Conservation (phyloP, 2,888 invertebrate species). For the Stenodera caucasica region DNA sequence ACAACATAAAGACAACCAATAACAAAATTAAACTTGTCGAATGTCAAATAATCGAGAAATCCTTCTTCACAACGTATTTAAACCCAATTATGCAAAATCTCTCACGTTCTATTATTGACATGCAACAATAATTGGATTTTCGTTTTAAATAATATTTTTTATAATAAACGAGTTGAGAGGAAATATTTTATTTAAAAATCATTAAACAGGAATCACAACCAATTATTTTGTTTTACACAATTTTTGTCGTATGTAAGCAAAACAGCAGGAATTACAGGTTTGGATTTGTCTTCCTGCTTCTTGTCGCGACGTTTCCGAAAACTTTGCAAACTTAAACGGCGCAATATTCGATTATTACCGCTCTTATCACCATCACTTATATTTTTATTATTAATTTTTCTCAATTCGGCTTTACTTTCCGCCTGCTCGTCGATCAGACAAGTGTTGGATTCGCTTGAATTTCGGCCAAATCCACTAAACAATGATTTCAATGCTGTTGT, state of each 20-base stretch:
- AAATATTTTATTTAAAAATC: too few relatives aligned
- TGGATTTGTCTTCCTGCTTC: conserved; percentile 37
- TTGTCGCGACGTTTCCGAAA: conserved; percentile 37
- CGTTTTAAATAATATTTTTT: too few relatives aligned
- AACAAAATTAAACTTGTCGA: conserved; percentile 2
- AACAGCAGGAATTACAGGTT: conserved; percentile 43
- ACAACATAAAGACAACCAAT: neutral
- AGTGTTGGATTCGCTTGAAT: conserved; percentile 22
- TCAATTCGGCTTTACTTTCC: conserved; percentile 9
- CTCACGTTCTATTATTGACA: neutral
- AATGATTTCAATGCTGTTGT: conserved; percentile 30
- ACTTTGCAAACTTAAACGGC: conserved; percentile 40
- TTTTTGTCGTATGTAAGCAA: conserved; percentile 45
- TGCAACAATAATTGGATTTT: neutral
- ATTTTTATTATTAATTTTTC: neutral
- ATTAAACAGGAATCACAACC: too few relatives aligned
- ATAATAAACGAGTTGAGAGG: too few relatives aligned
- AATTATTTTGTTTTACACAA: neutral
- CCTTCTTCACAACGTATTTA: too few relatives aligned
- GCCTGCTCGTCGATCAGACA: conserved; percentile 28
- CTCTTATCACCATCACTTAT: conserved; percentile 3
- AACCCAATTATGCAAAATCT: conserved; percentile 1
- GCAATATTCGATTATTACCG: conserved; percentile 28
- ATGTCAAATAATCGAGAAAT: too few relatives aligned
- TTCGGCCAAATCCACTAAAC: conserved; percentile 21